A percentile compares a stretch with the other conserved stretches of the same genome.
Conservation (phyloP, 2,888 invertebrate genomes). For the Chesias legatella region DNA sequence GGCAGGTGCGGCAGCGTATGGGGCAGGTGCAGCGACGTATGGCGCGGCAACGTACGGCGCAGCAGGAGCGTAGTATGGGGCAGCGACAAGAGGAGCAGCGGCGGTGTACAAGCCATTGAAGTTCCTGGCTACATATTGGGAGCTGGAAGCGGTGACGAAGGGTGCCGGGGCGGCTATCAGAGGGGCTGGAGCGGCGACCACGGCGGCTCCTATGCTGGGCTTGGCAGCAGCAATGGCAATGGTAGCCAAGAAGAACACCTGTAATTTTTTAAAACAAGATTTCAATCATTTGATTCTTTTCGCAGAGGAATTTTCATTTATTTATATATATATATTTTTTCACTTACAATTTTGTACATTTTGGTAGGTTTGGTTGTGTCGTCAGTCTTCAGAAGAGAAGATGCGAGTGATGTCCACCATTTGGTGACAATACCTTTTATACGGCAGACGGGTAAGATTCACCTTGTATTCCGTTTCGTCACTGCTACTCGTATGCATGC, state of each 20-base stretch:
- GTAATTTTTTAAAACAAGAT: too few species aligned
- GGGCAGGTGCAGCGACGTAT: conserved; percentile 55
- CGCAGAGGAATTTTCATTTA: too few species aligned
- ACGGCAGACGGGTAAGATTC: conserved; percentile 64
- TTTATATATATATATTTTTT: too few species aligned
- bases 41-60: conserved; percentile 63
- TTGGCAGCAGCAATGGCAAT: conserved; percentile 56
- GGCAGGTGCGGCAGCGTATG: conserved; percentile 42
- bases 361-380: conserved; percentile 43
- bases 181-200: conserved; percentile 66
- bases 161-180: conserved; percentile 50
- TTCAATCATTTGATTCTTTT: too few species aligned
- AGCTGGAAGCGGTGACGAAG: conserved; percentile 54
- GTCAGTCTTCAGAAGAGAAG: conserved; percentile 49
- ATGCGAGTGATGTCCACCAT: conserved; percentile 56
- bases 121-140: conserved; percentile 42
- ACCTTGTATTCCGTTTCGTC: conserved; percentile 73
- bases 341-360: conserved; percentile 68
- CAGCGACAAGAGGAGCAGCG: conserved; percentile 81
- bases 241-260: conserved; percentile 60
- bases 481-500: conserved; percentile 39
- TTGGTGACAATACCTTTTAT: conserved; percentile 71
- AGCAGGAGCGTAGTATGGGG: conserved; percentile 82
- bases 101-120: conserved; percentile 48
- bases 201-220: conserved; percentile 58